These are phyloP conservation scores for Armadillidium nasatum DNA, from an alignment of 1,140 invertebrate species.

Conservation along the genomic window DNA sequence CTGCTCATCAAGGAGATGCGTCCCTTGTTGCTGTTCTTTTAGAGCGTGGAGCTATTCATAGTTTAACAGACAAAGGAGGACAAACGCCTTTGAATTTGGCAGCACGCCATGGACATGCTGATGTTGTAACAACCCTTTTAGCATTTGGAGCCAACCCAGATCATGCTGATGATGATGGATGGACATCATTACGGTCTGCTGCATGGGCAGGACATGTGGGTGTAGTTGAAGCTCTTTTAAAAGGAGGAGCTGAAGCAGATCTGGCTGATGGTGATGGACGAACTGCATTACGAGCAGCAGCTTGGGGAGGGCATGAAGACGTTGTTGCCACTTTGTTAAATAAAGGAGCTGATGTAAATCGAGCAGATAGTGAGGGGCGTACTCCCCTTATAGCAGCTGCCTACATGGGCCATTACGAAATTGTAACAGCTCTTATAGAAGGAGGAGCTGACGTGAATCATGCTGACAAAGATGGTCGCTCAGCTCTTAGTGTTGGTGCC, in stretches of 20 bases:
- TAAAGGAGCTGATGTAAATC: constrained; percentile 78
- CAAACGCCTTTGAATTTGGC: constrained; percentile 78
- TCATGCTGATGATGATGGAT: constrained; percentile 62
- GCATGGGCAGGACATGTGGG: constrained; percentile 79
- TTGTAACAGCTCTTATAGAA: constrained; percentile 68
- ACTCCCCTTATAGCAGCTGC: constrained; percentile 57
- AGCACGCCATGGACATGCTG: constrained; percentile 74
- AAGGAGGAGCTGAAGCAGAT: constrained; percentile 70
- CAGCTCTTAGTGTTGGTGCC: constrained; percentile 84
- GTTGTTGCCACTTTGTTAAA: constrained; percentile 80
- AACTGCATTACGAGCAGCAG: constrained; percentile 74
- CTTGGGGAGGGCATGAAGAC: constrained; percentile 73
- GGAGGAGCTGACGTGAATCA: constrained; percentile 81
- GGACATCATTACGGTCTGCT: constrained; percentile 65
- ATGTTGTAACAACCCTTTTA: constrained; percentile 76
- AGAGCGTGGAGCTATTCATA: constrained; percentile 56
- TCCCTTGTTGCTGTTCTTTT: constrained; percentile 61
- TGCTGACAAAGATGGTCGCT: constrained; percentile 62
- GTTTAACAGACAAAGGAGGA: constrained; percentile 66
- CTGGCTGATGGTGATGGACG: constrained; percentile 77
- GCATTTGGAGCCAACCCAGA: constrained; percentile 64
- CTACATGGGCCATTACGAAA: constrained; percentile 56
- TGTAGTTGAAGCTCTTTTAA: constrained; percentile 68
- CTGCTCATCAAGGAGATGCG: constrained; percentile 68
- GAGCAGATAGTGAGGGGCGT: constrained; percentile 81